phyloP scores from a whole-genome alignment of 1,140 invertebrate genomes.

The Glomeris maerens region DNA sequence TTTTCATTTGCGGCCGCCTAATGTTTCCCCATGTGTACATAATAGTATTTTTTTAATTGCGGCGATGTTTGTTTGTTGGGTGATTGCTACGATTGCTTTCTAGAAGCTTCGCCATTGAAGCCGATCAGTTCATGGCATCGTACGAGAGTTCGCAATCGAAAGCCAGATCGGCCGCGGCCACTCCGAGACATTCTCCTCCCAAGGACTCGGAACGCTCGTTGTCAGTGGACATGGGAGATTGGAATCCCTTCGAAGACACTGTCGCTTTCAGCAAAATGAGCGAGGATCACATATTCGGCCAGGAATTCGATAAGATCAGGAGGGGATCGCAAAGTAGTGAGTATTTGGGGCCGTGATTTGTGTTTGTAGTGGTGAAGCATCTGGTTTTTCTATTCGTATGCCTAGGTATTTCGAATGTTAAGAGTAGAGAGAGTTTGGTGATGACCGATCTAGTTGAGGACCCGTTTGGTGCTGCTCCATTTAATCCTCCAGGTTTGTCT shows the following conservation, averaged over 20 bases:
- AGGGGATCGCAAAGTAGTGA: constrained; percentile 64
- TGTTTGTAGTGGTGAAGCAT: not conserved
- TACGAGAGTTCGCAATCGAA: constrained; percentile 41
- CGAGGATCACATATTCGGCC: constrained; percentile 71
- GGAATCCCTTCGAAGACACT: constrained; percentile 68
- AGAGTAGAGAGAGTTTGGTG: constrained; percentile 56
- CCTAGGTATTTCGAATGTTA: constrained; percentile 54
- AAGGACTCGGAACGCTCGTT: constrained; percentile 35
- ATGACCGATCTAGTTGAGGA: constrained; percentile 54
- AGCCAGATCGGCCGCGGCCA: constrained; percentile 38
- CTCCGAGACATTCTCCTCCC: constrained; percentile 32
- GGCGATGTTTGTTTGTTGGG: no score
- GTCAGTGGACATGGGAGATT: constrained; percentile 48
- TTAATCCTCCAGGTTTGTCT: constrained; percentile 61
- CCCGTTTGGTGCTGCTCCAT: constrained; percentile 66
- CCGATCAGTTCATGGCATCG: constrained; percentile 57
- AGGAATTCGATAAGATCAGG: constrained; percentile 71
- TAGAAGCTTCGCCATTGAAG: constrained; percentile 57
- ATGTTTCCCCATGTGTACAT: no score
- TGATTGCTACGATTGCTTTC: no score
- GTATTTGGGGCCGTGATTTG: constrained; percentile 25
- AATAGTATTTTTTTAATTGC: no score
- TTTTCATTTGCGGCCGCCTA: no score
- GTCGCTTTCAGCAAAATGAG: constrained; percentile 56
- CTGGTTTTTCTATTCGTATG: constrained; percentile 14